A percentile compares a stretch with the other conserved stretches of the same genome.
Conservation (phyloP, 2,113 vertebrate species). For the Aphyosemion australe region DNA sequence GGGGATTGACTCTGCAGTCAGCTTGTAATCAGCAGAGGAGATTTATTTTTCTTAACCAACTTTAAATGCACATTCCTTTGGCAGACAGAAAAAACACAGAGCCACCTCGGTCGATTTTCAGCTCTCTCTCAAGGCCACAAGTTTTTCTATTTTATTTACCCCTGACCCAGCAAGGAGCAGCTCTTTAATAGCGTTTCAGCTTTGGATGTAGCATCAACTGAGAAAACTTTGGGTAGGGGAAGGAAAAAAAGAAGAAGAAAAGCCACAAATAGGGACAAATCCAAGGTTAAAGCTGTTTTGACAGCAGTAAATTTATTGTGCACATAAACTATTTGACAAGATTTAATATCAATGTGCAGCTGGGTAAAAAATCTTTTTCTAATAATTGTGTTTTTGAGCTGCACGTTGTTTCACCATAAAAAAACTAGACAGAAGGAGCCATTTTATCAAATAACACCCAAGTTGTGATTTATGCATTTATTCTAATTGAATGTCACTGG, state of each 20-base stretch:
- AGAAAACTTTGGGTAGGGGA: conserved; percentile 13
- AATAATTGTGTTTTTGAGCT: neutral
- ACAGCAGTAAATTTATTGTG: neutral
- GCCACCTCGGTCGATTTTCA: conserved; percentile 65
- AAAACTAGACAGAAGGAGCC: neutral
- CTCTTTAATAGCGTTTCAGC: conserved; percentile 42
- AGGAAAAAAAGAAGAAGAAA: conserved; percentile 11
- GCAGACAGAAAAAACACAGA: conserved; percentile 42
- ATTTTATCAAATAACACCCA: conserved; percentile 9
- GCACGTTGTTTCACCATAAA: neutral
- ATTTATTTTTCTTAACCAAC: conserved; percentile 80
- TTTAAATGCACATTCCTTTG: conserved; percentile 62
- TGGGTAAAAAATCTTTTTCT: neutral
- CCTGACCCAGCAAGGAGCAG: conserved; percentile 38
- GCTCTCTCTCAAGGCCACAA: conserved; percentile 51
- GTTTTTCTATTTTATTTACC: conserved; percentile 64
- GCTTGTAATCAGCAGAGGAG: conserved; percentile 73
- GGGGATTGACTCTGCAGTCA: conserved; percentile 69
- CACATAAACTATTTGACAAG: neutral
- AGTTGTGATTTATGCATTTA: conserved; percentile 10
- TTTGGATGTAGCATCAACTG: conserved; percentile 42
- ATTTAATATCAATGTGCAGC: neutral
- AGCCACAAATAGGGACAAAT: conserved; percentile 20
- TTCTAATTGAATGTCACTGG: conserved; percentile 9
- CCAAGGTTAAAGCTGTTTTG: conserved; percentile 15